Evolutionary conservation across 2,888 invertebrate genomes (phyloP).

Genomic region (Euplagia quadripunctaria): DNA sequence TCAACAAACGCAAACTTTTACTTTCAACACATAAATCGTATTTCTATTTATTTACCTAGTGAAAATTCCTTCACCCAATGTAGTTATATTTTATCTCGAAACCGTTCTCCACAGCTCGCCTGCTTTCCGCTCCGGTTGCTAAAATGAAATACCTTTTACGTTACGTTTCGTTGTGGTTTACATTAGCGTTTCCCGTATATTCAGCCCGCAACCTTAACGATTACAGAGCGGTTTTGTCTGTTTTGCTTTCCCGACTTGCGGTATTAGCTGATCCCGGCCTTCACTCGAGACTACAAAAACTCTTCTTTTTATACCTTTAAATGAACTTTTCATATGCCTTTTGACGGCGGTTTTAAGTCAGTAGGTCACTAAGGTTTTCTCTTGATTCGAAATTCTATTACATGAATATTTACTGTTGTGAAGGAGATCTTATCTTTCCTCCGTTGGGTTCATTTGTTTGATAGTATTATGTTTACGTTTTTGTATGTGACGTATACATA

Average conservation of each 20-base stretch:
- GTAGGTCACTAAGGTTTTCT: constrained; percentile 64
- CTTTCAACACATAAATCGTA: background rate
- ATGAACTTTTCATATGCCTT: constrained; percentile 66
- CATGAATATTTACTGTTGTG: constrained; percentile 27
- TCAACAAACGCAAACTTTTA: background rate
- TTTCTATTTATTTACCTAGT: constrained; percentile 36
- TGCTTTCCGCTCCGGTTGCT: constrained; percentile 47
- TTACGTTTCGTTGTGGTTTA: constrained; percentile 59
- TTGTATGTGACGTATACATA: background rate
- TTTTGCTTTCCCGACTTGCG: constrained; percentile 60
- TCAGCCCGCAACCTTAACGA: constrained; percentile 55
- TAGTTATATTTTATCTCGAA: constrained; percentile 43
- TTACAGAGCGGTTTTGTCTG: constrained; percentile 58
- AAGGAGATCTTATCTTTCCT: constrained; percentile 12
- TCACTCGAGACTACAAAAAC: constrained; percentile 58
- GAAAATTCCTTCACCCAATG: constrained; percentile 20
- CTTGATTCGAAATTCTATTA: constrained; percentile 24
- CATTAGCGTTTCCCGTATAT: constrained; percentile 50
- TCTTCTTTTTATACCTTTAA: constrained; percentile 65
- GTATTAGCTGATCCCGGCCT: constrained; percentile 55
- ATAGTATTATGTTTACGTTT: constrained; percentile 38
- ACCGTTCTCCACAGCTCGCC: constrained; percentile 43
- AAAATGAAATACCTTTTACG: constrained; percentile 57
- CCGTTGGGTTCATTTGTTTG: constrained; percentile 30
- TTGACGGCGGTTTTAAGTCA: constrained; percentile 61